Base-by-base conservation (phyloP, 2,113 vertebrate genomes). In the Cairina moschata region DNA sequence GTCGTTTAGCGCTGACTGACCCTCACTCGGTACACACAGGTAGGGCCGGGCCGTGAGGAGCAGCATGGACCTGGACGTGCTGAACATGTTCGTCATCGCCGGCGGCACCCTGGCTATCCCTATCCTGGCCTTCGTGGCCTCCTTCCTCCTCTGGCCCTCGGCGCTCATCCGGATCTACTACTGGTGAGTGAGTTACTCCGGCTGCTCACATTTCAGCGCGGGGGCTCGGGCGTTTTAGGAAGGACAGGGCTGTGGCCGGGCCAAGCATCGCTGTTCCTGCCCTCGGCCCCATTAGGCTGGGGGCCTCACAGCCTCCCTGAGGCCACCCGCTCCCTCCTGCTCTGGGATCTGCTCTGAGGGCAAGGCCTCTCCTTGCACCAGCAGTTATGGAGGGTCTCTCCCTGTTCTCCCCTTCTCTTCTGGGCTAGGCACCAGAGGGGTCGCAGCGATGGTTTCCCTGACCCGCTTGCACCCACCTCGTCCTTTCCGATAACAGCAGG, bases 61-160 rank as follows among this genome's bases (percentile, higher is more conserved):
- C 95, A 97, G 65, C 76, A 99, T 99, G 99, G 99, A 99, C 80
- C 95, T 98, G 26, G 99, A 99, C 21, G 82, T 99, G 93, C 90
- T 99, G 78, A 99, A 99, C 96, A 98, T 99, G 98, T 97, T 99
- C 52, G 86, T 99, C 74, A 98, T 99, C 0, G 98, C 98, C 0
- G 98, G 99, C 0, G 98, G 99, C n/a, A 98, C 98, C 1, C 96
- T 99, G 93, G 98, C 98, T 23, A 97, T 99, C 48, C 99, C 99
- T 1, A 98, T 99, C 86, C 95, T 99, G 95, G 98, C 98, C 38
- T 98, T 99, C 1, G 87, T 99, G 18, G 98, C 98, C 32, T 98
- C 98, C 1, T 98, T 99, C 84, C 95, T 99, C 23, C 96, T 99
- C 63, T 99, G 99, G 98, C 99, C 99, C 40, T 98, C 98, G 2